phyloP scores from a whole-genome alignment of 2,888 invertebrate species.

The Beris morrisii region DNA sequence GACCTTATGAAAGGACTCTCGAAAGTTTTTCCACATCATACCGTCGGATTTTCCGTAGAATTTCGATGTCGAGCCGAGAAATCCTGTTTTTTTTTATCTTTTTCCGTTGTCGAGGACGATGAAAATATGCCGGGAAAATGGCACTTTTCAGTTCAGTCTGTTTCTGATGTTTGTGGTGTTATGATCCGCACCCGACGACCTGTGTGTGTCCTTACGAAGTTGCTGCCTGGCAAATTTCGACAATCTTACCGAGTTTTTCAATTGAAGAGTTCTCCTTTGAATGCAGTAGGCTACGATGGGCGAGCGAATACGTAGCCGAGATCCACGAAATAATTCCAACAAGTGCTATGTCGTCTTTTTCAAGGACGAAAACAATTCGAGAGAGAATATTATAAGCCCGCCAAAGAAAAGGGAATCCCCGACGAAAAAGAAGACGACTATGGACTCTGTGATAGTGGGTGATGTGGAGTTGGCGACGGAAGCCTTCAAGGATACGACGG shows the following conservation, averaged over 20 bases:
- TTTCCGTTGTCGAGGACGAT: neutral
- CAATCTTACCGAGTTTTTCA: neutral
- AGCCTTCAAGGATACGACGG: neutral
- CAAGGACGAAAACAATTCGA: constrained; percentile 30
- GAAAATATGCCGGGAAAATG: constrained; percentile 29
- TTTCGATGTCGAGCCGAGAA: constrained; percentile 8
- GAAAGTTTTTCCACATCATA: constrained; percentile 7
- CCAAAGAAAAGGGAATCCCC: constrained; percentile 22
- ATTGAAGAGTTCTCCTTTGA: neutral
- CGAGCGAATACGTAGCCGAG: constrained; percentile 35
- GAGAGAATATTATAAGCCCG: constrained; percentile 12
- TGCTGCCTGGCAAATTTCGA: neutral
- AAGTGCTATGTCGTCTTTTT: constrained; percentile 38
- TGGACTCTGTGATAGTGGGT: too few relatives aligned
- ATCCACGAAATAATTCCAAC: constrained; percentile 35
- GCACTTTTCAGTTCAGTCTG: constrained; percentile 33
- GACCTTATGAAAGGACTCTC: constrained; percentile 11
- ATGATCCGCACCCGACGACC: constrained; percentile 24
- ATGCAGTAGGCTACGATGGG: constrained; percentile 25
- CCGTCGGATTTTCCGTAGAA: constrained; percentile 12
- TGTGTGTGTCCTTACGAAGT: constrained; percentile 14
- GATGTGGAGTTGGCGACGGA: neutral
- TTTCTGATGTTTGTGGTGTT: constrained; percentile 36
- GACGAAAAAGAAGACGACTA: constrained; percentile 1
- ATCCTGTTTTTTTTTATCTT: constrained; percentile 19